Evolutionary conservation across 2,113 vertebrate species (phyloP), one percentile per base, ranked within the genome.

Genomic region (Otolemur garnettii): DNA sequence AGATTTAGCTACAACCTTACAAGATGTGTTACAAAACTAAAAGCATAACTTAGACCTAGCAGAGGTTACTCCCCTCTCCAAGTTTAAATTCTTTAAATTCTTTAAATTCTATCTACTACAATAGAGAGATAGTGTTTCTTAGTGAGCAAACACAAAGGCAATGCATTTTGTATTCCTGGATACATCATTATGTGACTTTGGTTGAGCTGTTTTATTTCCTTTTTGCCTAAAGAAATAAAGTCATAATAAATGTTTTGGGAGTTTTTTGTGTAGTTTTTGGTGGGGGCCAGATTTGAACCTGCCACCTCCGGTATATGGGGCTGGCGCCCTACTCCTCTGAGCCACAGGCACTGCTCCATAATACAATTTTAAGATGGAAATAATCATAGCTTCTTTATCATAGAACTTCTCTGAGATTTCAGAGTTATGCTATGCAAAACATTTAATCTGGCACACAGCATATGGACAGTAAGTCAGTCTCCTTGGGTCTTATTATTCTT

Each of bases 161-260:
- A 64, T 30, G 21, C 22, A 28, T 69, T 30, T 28, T 30, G 5
- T 69, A 95, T 89, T 66, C 59, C 55, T 79, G 22, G 3, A 72
- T 64, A 53, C 7, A 7, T 84, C n/a, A 28, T 26, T 24, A 81
- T 35, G 30, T 64, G 33, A 45, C 45, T 19, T 77, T 59, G 19
- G 18, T 93, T 28, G 82, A 24, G 26, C 85, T 91, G 81, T 26
- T 68, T 72, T 55, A 38, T 38, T 38, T 38, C 66, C 80, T 50
- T 92, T 95, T 81, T 53, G 28, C 5, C 12, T 90, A 77, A 79
- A 66, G 91, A 9, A n/a, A 50, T 80, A 80, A 91, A 53, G n/a
- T 71, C 9, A 33, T 26, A 91, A 55, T 55, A 24, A 55, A 69
- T 38, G 4, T 38, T 38, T 38, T 38, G 38, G 38, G 38, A 4